Conservation (phyloP, 2,888 invertebrate species). For the Parascotia fuliginaria region DNA sequence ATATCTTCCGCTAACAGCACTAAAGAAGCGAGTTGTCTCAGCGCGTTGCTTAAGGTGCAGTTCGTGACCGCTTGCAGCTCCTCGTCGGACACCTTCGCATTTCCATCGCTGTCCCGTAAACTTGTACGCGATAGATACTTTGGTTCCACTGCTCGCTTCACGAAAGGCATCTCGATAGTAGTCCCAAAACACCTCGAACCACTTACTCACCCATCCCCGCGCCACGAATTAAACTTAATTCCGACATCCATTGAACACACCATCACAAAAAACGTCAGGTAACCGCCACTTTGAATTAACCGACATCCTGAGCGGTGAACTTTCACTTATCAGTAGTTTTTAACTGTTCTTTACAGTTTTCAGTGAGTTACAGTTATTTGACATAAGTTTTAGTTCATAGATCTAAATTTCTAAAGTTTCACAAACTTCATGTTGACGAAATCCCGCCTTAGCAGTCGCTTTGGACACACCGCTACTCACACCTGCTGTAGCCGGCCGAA, state of each 20-base stretch:
- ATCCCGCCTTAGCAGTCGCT: conserved; percentile 72
- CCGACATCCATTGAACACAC: conserved; percentile 82
- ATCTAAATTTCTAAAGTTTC: conserved; percentile 69
- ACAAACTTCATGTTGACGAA: conserved; percentile 73
- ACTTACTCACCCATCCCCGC: conserved; percentile 79
- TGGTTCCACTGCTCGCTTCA: conserved; percentile 93
- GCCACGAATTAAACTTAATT: conserved; percentile 79
- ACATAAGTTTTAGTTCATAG: conserved; percentile 55
- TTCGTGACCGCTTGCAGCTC: conserved; percentile 95
- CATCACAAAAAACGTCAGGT: conserved; percentile 85
- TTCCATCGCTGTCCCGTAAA: conserved; percentile 86
- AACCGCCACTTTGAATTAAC: conserved; percentile 86
- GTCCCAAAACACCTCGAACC: conserved; percentile 59
- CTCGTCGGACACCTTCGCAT: conserved; percentile 87
- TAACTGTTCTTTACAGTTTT: conserved; percentile 49
- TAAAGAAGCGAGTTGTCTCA: conserved; percentile 94
- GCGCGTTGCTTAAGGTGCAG: conserved; percentile 93
- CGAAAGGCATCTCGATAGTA: conserved; percentile 92
- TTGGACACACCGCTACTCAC: conserved; percentile 37
- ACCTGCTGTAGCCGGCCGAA: conserved; percentile 69
- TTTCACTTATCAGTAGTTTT: conserved; percentile 66
- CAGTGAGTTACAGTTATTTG: conserved; percentile 40
- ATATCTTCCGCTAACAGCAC: conserved; percentile 94
- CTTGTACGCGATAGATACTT: conserved; percentile 90
- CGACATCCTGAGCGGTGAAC: conserved; percentile 81